These are phyloP conservation scores for Ashinkailepas kermadecensis DNA, from an alignment of 2,888 invertebrate genomes.

Conservation along the genomic window DNA sequence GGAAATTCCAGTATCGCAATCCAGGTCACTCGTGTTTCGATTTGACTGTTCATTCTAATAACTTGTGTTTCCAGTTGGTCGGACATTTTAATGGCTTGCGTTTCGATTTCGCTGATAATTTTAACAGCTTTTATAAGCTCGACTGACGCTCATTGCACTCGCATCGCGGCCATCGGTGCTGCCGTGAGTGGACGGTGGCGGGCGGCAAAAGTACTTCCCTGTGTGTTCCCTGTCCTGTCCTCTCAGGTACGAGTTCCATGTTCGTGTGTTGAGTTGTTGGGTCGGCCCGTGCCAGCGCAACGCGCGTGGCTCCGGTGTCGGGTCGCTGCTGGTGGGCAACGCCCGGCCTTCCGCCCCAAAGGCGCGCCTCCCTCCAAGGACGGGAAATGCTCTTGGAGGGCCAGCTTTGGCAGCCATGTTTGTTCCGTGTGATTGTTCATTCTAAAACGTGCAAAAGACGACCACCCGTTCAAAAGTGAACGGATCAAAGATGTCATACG, in stretches of 20 bases:
- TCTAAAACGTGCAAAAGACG: too few species aligned
- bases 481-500: too few species aligned
- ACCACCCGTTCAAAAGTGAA: too few species aligned
- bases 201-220: neutral
- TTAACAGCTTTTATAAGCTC: neutral
- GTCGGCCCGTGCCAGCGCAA: neutral
- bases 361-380: too few species aligned
- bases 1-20: neutral
- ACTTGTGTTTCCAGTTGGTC: neutral
- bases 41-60: neutral
- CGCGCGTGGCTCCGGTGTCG: neutral
- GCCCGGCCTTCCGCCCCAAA: too few species aligned
- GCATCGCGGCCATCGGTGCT: neutral
- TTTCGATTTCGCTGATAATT: neutral
- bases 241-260: neutral
- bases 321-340: too few species aligned
- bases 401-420: too few species aligned
- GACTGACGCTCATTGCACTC: neutral
- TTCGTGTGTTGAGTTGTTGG: neutral
- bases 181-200: neutral
- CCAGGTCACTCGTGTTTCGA: neutral
- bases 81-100: too few species aligned
- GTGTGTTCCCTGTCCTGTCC: neutral
- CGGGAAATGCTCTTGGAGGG: too few species aligned
- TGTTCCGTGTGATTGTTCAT: too few species aligned